Percentiles rank a stretch among this genome's conserved stretches.
These are phyloP conservation scores for Catostomus latipinnis DNA, from an alignment of 2,797 vertebrate genomes.

Conservation along the genomic window DNA sequence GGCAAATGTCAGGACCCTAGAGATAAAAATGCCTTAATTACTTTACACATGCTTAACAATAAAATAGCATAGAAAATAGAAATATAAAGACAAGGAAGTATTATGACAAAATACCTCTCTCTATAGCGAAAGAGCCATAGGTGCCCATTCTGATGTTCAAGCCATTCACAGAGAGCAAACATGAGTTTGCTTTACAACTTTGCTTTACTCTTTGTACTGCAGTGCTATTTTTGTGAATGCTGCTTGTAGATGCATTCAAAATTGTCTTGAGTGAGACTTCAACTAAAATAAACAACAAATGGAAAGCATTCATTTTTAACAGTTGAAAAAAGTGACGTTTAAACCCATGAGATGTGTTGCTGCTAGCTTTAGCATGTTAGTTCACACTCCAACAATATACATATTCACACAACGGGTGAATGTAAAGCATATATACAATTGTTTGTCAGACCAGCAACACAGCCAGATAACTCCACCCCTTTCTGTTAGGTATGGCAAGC, in stretches of 20 bases:
- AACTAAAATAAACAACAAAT: slow-evolving; percentile 29
- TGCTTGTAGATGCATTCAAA: slow-evolving; percentile 44
- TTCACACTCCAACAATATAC: too few relatives aligned
- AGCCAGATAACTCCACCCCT: too few relatives aligned
- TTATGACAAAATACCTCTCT: slow-evolving; percentile 25
- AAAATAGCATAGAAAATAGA: slow-evolving; percentile 11
- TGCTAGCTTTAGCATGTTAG: too few relatives aligned
- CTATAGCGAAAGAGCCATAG: slow-evolving; percentile 35
- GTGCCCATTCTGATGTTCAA: slow-evolving; percentile 37
- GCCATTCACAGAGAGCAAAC: slow-evolving; percentile 28
- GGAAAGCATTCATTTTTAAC: neutral
- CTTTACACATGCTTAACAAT: slow-evolving; percentile 7
- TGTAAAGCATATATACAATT: too few relatives aligned
- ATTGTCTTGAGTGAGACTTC: slow-evolving; percentile 12
- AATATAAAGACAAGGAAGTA: slow-evolving; percentile 28
- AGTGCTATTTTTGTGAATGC: slow-evolving; percentile 45
- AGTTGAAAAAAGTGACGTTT: too few relatives aligned
- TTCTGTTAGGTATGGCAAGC: too few relatives aligned
- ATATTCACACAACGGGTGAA: too few relatives aligned
- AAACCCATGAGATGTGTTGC: too few relatives aligned
- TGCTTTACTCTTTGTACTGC: slow-evolving; percentile 36
- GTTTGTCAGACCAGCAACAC: too few relatives aligned
- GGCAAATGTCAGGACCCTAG: slow-evolving; percentile 6
- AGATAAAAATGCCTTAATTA: slow-evolving; percentile 18
- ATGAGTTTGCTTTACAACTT: slow-evolving; percentile 48